Conservation (phyloP, 2,888 invertebrate species). For the Synergus gifuensis region DNA sequence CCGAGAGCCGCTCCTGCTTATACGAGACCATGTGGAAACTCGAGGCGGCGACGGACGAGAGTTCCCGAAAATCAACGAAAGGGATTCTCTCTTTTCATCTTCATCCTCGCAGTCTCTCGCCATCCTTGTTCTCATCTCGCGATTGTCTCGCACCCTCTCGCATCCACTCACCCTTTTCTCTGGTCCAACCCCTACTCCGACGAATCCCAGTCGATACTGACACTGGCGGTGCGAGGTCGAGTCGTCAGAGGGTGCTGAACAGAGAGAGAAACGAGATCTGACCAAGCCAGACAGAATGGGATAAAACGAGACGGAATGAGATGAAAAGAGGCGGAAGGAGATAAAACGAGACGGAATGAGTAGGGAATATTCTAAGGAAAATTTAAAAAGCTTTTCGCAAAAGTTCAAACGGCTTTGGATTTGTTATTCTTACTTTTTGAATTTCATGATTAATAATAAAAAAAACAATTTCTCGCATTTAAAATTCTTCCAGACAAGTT, state of each 20-base stretch:
- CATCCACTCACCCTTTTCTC: constrained; percentile 53
- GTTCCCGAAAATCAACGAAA: constrained; percentile 64
- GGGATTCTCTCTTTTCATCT: constrained; percentile 54
- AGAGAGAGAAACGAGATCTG: constrained; percentile 46
- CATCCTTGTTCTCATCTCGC: constrained; percentile 66
- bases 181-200: constrained; percentile 61
- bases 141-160: constrained; percentile 69
- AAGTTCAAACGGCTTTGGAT: neutral
- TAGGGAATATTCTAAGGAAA: constrained; percentile 13
- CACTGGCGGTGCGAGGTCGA: constrained; percentile 74
- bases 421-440: neutral
- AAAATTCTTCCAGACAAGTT: too few species aligned
- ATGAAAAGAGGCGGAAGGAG: constrained; percentile 45
- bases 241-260: constrained; percentile 75
- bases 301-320: constrained; percentile 37
- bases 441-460: neutral
- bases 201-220: constrained; percentile 73
- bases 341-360: constrained; percentile 9
- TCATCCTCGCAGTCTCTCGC: constrained; percentile 50
- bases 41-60: constrained; percentile 59
- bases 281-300: constrained; percentile 20
- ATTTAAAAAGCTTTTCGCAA: constrained; percentile 4
- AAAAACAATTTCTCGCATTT: too few species aligned
- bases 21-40: constrained; percentile 65
- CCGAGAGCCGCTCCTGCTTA: constrained; percentile 52